Evolutionary conservation across 2,113 vertebrate species (phyloP).

Genomic region (Chelonoidis abingdonii): DNA sequence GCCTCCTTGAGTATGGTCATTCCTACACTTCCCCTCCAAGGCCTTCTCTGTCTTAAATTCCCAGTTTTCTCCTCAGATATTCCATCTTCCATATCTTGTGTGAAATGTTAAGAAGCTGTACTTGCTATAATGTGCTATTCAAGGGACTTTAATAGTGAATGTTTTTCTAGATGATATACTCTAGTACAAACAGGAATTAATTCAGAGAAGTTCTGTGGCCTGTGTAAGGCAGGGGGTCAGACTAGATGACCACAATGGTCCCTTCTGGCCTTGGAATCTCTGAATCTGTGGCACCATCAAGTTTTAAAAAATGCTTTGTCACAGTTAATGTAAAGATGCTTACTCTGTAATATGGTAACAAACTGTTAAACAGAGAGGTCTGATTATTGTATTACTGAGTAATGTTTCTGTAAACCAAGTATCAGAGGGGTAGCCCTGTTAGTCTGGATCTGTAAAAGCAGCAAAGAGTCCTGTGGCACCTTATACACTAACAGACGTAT

Average conservation of each 20-base stretch:
- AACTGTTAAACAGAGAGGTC: neutral
- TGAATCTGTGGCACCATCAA: neutral
- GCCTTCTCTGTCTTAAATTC: neutral
- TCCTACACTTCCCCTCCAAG: neutral
- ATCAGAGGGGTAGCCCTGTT: too few species aligned
- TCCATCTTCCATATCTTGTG: neutral
- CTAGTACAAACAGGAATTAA: fast-evolving
- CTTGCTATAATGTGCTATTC: neutral
- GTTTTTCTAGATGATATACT: neutral
- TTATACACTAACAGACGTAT: too few species aligned
- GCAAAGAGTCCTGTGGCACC: too few species aligned
- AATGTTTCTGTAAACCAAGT: neutral
- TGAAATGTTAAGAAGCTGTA: neutral
- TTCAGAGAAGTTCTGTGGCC: neutral
- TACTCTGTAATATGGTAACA: neutral
- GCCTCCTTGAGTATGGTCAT: neutral
- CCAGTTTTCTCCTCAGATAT: neutral
- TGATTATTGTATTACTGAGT: neutral
- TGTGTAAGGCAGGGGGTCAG: neutral
- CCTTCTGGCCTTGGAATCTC: neutral
- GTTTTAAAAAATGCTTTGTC: neutral
- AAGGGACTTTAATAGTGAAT: neutral
- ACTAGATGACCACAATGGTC: fast-evolving
- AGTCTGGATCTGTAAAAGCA: too few species aligned
- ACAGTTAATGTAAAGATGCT: neutral